phyloP scores from a whole-genome alignment of 1,140 invertebrate genomes.

The Cydia fagiglandana region DNA sequence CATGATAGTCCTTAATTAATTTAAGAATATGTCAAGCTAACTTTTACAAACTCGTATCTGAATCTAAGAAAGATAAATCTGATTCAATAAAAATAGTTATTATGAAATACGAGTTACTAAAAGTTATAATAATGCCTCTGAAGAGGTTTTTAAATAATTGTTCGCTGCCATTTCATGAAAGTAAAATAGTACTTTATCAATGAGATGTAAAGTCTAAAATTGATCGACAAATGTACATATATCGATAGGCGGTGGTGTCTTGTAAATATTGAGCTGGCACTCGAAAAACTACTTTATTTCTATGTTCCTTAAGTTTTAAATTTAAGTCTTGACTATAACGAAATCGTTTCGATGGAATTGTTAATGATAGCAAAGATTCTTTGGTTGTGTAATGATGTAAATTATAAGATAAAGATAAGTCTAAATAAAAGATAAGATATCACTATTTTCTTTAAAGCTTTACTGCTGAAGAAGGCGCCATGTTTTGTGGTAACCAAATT shows the following conservation, averaged over 20 bases:
- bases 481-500: too few species aligned
- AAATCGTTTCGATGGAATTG: conserved; percentile 1
- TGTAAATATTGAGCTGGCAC: conserved; percentile 1
- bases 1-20: background rate
- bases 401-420: too few species aligned
- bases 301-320: conserved; percentile 10
- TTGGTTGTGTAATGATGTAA: too few species aligned
- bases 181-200: background rate
- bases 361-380: background rate
- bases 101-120: background rate
- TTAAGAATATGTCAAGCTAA: background rate
- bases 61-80: background rate
- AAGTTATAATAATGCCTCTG: background rate
- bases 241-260: background rate
- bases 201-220: background rate
- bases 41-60: background rate
- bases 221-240: conserved; percentile 1
- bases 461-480: too few species aligned
- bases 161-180: background rate
- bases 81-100: too few species aligned
- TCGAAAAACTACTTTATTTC: background rate
- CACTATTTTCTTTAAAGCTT: too few species aligned
- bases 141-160: background rate
- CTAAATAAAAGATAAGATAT: too few species aligned
- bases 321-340: background rate